These are phyloP conservation scores for Tachina fera DNA, from an alignment of 2,888 invertebrate genomes.

Conservation along the genomic window DNA sequence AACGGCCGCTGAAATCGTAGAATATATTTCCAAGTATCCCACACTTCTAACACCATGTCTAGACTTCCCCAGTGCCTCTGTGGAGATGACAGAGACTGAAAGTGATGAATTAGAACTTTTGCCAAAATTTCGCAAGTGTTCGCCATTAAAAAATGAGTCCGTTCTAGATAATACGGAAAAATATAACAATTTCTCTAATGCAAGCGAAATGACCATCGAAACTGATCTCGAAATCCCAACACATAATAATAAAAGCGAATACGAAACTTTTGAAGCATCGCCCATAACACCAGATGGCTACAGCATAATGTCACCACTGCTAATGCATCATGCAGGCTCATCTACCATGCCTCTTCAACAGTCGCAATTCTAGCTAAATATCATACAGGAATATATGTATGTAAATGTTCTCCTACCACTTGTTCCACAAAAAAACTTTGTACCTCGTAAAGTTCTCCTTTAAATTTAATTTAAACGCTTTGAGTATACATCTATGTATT, in stretches of 20 bases:
- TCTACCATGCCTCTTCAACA: slow-evolving; percentile 63
- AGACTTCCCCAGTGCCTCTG: slow-evolving; percentile 89
- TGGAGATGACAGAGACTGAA: slow-evolving; percentile 87
- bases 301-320: slow-evolving; percentile 78
- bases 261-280: slow-evolving; percentile 60
- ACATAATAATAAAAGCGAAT: not conserved
- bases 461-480: too few relatives aligned
- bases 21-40: slow-evolving; percentile 90
- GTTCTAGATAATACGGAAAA: slow-evolving; percentile 67
- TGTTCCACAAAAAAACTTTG: too few relatives aligned
- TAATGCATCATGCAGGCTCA: slow-evolving; percentile 71
- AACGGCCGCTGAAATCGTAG: slow-evolving; percentile 90
- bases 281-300: slow-evolving; percentile 78
- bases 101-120: slow-evolving; percentile 78
- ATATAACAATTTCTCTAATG: slow-evolving; percentile 40
- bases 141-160: slow-evolving; percentile 68
- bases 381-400: too few relatives aligned
- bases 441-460: too few relatives aligned
- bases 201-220: slow-evolving; percentile 24
- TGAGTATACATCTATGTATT: too few relatives aligned
- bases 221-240: slow-evolving; percentile 57
- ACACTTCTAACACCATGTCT: slow-evolving; percentile 90
- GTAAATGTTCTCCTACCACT: too few relatives aligned
- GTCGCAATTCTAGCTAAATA: slow-evolving; percentile 58
- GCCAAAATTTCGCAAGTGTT: slow-evolving; percentile 75